These are phyloP conservation scores for Melanogrammus aeglefinus DNA, from an alignment of 2,797 vertebrate species.

Conservation along the genomic window DNA sequence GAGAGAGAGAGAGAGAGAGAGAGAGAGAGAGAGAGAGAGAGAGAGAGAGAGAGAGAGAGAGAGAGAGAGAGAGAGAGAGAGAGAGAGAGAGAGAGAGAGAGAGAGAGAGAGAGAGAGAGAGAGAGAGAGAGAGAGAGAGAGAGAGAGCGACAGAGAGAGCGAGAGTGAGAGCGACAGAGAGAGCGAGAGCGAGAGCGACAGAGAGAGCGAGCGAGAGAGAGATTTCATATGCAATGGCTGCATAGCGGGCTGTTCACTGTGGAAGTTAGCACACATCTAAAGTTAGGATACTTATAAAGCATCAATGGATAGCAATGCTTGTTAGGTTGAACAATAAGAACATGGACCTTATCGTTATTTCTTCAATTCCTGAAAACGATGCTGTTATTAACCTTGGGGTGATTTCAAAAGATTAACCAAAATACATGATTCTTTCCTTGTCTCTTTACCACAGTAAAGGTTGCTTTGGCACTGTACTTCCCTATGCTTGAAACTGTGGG, in stretches of 20 bases:
- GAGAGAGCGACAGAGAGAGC: not conserved
- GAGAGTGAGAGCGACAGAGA: not conserved
- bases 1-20: not conserved
- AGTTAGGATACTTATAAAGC: not conserved
- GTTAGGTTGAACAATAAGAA: not conserved
- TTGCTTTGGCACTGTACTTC: not conserved
- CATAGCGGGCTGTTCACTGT: too few relatives aligned
- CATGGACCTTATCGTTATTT: not conserved
- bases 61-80: too few relatives aligned
- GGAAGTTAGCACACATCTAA: not conserved
- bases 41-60: too few relatives aligned
- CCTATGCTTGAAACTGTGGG: too few relatives aligned
- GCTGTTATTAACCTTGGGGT: not conserved
- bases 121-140: not conserved
- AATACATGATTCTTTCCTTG: not conserved
- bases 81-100: too few relatives aligned
- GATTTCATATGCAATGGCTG: too few relatives aligned
- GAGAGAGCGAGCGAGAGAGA: too few relatives aligned
- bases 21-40: too few relatives aligned
- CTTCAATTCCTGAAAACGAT: not conserved
- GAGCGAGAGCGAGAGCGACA: too few relatives aligned
- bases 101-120: not conserved
- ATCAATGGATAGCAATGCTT: not conserved
- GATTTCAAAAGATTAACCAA: not conserved
- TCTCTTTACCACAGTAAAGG: not conserved